Evolutionary conservation across 1,140 invertebrate species (phyloP).

Genomic region (Monochamus saltuarius): DNA sequence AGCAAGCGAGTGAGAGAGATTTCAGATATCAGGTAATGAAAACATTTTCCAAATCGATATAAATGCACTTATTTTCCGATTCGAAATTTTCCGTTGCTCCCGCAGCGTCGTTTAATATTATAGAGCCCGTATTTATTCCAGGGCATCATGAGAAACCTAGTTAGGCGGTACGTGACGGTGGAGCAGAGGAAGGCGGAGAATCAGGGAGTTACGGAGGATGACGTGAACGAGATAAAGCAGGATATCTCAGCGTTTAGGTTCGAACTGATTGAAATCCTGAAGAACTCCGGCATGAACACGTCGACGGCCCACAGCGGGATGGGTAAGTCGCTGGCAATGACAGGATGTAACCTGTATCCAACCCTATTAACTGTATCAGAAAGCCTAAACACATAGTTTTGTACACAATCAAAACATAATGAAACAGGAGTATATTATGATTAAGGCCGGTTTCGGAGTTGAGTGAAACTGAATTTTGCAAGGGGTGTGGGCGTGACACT

Average conservation of each 20-base stretch:
- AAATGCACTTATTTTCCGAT: not conserved
- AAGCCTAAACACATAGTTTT: too few species aligned
- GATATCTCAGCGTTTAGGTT: constrained; percentile 94
- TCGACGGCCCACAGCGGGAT: constrained; percentile 72
- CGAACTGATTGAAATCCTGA: constrained; percentile 93
- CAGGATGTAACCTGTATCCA: too few species aligned
- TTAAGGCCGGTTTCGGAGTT: too few species aligned
- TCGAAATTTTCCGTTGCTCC: not conserved
- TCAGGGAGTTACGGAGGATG: constrained; percentile 97
- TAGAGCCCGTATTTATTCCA: constrained; percentile 48
- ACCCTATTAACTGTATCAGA: too few species aligned
- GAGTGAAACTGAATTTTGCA: too few species aligned
- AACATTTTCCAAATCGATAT: not conserved
- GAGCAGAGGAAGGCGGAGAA: constrained; percentile 92
- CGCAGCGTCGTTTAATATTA: not conserved
- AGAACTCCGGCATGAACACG: constrained; percentile 90
- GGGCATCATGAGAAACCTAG: constrained; percentile 94
- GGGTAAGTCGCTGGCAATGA: constrained; percentile 53
- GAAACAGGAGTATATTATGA: too few species aligned
- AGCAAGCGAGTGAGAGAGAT: constrained; percentile 86
- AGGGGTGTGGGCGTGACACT: too few species aligned
- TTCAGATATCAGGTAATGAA: constrained; percentile 77
- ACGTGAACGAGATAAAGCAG: constrained; percentile 98
- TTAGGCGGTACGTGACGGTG: constrained; percentile 92
- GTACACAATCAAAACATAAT: too few species aligned